phyloP scores from a whole-genome alignment of 2,888 invertebrate species.

The Strigamia maritima region DNA sequence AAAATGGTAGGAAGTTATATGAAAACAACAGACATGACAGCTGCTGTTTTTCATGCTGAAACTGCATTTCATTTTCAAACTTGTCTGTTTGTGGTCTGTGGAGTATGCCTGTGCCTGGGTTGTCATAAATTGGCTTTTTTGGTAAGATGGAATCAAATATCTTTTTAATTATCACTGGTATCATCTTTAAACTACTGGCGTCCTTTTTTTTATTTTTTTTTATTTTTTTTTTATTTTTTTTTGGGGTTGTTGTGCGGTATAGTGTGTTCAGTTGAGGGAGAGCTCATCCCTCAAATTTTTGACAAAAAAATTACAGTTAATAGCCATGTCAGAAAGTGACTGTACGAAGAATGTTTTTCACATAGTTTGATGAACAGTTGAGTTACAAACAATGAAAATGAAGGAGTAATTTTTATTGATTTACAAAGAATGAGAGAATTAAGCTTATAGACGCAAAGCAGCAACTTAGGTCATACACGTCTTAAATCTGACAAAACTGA shows the following conservation, averaged over 20 bases:
- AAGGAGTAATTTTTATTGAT: no score
- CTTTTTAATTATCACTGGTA: neutral
- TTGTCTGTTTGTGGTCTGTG: no score
- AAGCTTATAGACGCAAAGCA: no score
- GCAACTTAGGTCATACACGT: no score
- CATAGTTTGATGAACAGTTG: neutral
- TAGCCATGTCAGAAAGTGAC: neutral
- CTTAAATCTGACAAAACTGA: no score
- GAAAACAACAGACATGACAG: no score
- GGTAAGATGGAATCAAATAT: neutral
- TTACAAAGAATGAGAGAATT: no score
- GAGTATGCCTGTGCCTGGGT: neutral
- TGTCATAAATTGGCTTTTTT: neutral
- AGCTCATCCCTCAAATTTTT: neutral
- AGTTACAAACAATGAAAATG: neutral
- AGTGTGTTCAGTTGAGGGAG: neutral
- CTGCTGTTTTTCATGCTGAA: no score
- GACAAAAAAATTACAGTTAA: slow-evolving; percentile 4
- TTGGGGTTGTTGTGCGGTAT: no score
- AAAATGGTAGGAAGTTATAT: neutral
- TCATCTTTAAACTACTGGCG: neutral
- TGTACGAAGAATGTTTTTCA: neutral
- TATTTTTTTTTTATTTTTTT: neutral
- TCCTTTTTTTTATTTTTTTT: neutral
- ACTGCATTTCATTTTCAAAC: no score